Conservation (phyloP, 1,140 invertebrate species). For the Drosophila quadrilineata region DNA sequence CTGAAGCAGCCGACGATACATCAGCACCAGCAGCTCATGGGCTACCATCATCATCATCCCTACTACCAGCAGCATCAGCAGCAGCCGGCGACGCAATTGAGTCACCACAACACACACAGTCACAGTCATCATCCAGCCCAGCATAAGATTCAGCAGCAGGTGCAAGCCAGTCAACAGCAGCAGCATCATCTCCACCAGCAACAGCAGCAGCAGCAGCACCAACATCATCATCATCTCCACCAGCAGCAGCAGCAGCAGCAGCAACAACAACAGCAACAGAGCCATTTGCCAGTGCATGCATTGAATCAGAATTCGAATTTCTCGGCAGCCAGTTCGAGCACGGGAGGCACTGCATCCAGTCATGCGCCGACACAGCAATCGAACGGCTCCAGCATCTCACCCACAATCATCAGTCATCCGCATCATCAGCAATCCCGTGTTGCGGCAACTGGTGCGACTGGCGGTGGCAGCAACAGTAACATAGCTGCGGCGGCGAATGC, state of each 20-base stretch:
- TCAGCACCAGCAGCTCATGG: slow-evolving; percentile 72
- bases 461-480: slow-evolving; percentile 52
- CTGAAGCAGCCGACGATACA: slow-evolving; percentile 76
- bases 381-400: slow-evolving; percentile 72
- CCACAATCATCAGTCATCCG: slow-evolving; percentile 54
- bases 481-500: slow-evolving; percentile 67
- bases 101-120: slow-evolving; percentile 16
- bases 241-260: slow-evolving; percentile 27
- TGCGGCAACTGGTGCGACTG: slow-evolving; percentile 13
- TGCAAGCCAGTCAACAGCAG: slow-evolving; percentile 12
- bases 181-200: slow-evolving; percentile 31
- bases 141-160: slow-evolving; percentile 37
- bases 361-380: slow-evolving; percentile 78
- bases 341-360: slow-evolving; percentile 74
- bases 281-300: slow-evolving; percentile 68
- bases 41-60: slow-evolving; percentile 72
- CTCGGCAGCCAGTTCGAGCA: slow-evolving; percentile 75
- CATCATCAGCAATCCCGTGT: not conserved
- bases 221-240: slow-evolving; percentile 49
- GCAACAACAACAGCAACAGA: slow-evolving; percentile 33
- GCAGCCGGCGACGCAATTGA: slow-evolving; percentile 32
- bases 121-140: slow-evolving; percentile 37
- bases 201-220: slow-evolving; percentile 22
- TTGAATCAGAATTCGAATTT: slow-evolving; percentile 79
- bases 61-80: slow-evolving; percentile 69